phyloP scores from a whole-genome alignment of 2,113 vertebrate species.

The Morone saxatilis region DNA sequence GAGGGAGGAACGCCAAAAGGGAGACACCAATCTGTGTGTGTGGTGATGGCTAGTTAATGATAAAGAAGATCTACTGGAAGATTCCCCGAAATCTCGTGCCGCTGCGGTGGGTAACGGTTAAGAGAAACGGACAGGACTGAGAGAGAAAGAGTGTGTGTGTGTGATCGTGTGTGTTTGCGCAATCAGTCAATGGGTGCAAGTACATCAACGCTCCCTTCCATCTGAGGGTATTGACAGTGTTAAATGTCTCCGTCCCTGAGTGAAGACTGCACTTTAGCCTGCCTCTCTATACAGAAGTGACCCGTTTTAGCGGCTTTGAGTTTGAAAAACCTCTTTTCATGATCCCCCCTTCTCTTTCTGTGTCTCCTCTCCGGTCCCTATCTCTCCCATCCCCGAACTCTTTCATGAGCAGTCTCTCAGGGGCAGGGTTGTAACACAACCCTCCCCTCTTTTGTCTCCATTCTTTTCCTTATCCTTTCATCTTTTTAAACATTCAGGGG shows the following conservation, averaged over 20 bases:
- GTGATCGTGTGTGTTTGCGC: constrained; percentile 2
- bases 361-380: constrained; percentile 79
- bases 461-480: constrained; percentile 88
- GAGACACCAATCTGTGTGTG: constrained; percentile 43
- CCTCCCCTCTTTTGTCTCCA: constrained; percentile 82
- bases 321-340: constrained; percentile 78
- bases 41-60: not conserved
- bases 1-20: constrained; percentile 68
- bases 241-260: constrained; percentile 66
- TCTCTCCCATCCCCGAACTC: constrained; percentile 84
- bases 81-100: not conserved
- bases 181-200: constrained; percentile 61
- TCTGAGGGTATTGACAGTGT: constrained; percentile 59
- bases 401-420: constrained; percentile 85
- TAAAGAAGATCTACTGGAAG: constrained; percentile 17
- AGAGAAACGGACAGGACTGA: not conserved
- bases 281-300: constrained; percentile 69
- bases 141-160: not conserved
- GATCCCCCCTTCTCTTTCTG: constrained; percentile 63
- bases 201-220: constrained; percentile 51
- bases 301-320: constrained; percentile 68
- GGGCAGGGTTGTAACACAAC: constrained; percentile 84
- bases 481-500: constrained; percentile 85
- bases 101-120: not conserved
- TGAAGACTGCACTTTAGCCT: constrained; percentile 67